phyloP scores from a whole-genome alignment of 2,888 invertebrate species.

The Pseudanteris insignis region DNA sequence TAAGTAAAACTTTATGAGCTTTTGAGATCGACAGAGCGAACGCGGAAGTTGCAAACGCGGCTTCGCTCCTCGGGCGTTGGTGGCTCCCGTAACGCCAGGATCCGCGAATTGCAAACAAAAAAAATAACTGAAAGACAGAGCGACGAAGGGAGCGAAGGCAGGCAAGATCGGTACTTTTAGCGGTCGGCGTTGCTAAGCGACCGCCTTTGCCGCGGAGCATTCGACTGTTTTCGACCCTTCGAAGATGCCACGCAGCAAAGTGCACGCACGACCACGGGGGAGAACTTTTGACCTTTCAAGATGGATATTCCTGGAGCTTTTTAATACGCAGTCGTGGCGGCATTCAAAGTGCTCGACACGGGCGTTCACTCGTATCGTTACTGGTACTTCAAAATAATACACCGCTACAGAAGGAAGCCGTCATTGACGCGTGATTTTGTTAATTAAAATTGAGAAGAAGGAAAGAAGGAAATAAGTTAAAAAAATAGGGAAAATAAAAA shows the following conservation, averaged over 20 bases:
- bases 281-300: conserved; percentile 60
- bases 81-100: too few relatives aligned
- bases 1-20: too few relatives aligned
- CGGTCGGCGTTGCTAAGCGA: conserved; percentile 52
- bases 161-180: conserved; percentile 38
- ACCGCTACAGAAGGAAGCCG: neutral
- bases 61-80: too few relatives aligned
- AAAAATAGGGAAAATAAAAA: too few relatives aligned
- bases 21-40: too few relatives aligned
- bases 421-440: too few relatives aligned
- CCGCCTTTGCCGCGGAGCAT: too few relatives aligned
- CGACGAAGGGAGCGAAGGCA: conserved; percentile 18
- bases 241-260: conserved; percentile 51
- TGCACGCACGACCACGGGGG: conserved; percentile 44
- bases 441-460: too few relatives aligned
- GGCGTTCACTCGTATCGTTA: conserved; percentile 4
- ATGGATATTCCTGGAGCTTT: conserved; percentile 42
- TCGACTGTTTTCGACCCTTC: conserved; percentile 47
- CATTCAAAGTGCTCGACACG: conserved; percentile 10
- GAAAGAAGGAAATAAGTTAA: too few relatives aligned
- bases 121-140: conserved; percentile 42
- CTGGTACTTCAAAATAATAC: too few relatives aligned
- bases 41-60: too few relatives aligned
- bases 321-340: conserved; percentile 24
- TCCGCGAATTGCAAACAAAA: too few relatives aligned